phyloP scores from a whole-genome alignment of 2,113 vertebrate genomes.

The Mormyrus iriodes region DNA sequence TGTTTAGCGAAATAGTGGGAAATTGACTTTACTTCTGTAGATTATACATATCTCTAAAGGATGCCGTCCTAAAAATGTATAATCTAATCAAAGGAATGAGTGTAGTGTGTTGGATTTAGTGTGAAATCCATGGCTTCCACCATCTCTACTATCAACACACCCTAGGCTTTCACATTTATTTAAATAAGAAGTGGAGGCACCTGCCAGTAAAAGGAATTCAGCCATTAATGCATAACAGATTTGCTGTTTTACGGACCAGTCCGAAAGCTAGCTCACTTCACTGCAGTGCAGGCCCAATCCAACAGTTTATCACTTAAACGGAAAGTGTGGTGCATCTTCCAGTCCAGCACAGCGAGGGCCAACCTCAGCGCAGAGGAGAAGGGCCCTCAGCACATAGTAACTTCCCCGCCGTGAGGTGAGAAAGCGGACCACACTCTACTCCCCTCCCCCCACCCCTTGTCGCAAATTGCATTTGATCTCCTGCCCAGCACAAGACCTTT shows the following conservation, averaged over 20 bases:
- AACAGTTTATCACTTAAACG: neutral
- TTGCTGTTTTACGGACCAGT: neutral
- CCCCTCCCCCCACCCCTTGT: neutral
- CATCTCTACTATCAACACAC: conserved; percentile 2
- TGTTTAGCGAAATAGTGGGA: neutral
- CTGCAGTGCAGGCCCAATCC: neutral
- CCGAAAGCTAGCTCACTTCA: neutral
- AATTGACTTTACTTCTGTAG: neutral
- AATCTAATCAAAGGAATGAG: neutral
- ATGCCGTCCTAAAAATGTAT: neutral
- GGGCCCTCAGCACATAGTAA: neutral
- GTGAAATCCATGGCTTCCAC: neutral
- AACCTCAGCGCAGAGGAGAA: neutral
- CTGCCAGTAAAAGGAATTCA: neutral
- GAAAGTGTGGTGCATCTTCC: neutral
- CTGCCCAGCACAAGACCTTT: neutral
- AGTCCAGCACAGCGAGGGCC: neutral
- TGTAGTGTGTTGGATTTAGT: neutral
- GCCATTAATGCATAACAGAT: neutral
- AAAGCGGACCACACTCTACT: neutral
- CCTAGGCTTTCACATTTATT: neutral
- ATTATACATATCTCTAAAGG: neutral
- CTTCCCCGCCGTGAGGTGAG: neutral
- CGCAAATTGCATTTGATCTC: neutral
- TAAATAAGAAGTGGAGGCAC: neutral